These are phyloP conservation scores for Drosophila affinis DNA, from an alignment of 2,888 invertebrate genomes.

Conservation along the genomic window DNA sequence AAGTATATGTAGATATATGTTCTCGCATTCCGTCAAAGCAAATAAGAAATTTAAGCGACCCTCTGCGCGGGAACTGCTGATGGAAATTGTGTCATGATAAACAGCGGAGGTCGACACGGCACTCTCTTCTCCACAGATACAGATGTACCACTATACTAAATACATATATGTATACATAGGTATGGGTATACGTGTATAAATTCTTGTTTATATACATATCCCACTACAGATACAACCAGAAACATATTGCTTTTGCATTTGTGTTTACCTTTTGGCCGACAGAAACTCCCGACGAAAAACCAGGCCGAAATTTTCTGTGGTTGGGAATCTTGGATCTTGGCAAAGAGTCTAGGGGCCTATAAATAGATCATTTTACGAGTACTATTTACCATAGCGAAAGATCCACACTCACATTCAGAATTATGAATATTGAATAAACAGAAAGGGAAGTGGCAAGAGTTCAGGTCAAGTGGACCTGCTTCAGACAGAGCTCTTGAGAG, in stretches of 20 bases:
- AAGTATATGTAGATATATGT: constrained; percentile 32
- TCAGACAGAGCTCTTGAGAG: neutral
- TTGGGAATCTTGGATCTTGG: neutral
- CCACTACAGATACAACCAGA: neutral
- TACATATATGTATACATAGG: too few relatives aligned
- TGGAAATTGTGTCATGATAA: constrained; percentile 64
- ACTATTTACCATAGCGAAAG: neutral
- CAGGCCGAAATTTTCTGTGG: constrained; percentile 11
- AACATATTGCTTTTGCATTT: constrained; percentile 24
- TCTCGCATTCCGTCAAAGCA: constrained; percentile 46
- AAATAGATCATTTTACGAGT: constrained; percentile 29
- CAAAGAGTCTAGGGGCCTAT: constrained; percentile 5
- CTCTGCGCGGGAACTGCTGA: constrained; percentile 42
- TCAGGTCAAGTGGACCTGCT: constrained; percentile 12
- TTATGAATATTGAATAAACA: constrained; percentile 32
- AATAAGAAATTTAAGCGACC: constrained; percentile 24
- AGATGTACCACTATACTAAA: neutral
- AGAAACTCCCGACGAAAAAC: constrained; percentile 23
- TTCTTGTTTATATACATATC: constrained; percentile 7
- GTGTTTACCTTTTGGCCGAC: constrained; percentile 32
- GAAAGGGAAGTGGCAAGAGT: constrained; percentile 2
- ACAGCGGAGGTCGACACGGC: constrained; percentile 28
- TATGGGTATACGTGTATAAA: neutral
- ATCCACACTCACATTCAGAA: neutral
- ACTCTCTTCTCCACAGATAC: constrained; percentile 17